These are phyloP conservation scores for Meandrina meandrites DNA, from an alignment of 92 coral and sea anemone genomes.

Conservation along the genomic window DNA sequence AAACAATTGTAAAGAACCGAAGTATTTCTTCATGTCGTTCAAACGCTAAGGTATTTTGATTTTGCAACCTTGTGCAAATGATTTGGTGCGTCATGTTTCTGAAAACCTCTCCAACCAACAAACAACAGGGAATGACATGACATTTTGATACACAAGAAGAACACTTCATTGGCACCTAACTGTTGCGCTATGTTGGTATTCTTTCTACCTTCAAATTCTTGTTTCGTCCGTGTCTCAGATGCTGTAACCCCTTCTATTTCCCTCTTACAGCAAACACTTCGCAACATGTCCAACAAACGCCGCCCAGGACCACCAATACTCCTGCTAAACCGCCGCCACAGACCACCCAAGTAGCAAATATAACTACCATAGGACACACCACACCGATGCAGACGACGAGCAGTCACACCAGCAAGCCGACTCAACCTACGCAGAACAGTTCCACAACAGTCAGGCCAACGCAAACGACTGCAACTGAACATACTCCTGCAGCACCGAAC, in stretches of 20 bases:
- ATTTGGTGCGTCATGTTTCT: neutral
- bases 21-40: too few species aligned
- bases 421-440: constrained; percentile 19
- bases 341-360: constrained; percentile 42
- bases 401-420: constrained; percentile 30
- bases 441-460: constrained; percentile 49
- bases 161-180: neutral
- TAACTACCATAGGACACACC: constrained; percentile 32
- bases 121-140: neutral
- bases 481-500: constrained; percentile 51
- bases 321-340: constrained; percentile 30
- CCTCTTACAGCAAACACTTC: constrained; percentile 22
- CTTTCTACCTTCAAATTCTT: neutral
- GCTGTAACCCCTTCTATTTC: neutral
- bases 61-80: neutral
- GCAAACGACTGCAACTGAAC: constrained; percentile 29
- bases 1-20: too few species aligned
- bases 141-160: neutral
- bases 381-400: constrained; percentile 24
- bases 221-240: neutral
- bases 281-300: constrained; percentile 33
- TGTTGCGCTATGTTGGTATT: neutral
- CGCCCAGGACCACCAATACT: constrained; percentile 20
- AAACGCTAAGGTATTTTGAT: neutral
- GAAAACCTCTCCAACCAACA: neutral